Evolutionary conservation across 2,888 invertebrate genomes (phyloP).

Genomic region (Drosophila trichaetosa): DNA sequence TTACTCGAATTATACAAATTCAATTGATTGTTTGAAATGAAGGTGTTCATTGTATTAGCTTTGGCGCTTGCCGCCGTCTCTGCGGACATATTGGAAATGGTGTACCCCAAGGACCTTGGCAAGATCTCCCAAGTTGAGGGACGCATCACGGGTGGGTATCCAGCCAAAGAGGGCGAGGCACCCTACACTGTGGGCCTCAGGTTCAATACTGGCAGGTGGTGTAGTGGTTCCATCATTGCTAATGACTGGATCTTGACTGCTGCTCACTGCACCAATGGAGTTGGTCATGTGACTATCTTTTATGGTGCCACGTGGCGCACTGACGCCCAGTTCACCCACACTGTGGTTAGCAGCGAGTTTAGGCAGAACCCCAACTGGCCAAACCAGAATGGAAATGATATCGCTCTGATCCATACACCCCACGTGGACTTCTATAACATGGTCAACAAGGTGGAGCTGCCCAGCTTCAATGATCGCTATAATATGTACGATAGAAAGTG

Average conservation of each 20-base stretch:
- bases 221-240: constrained; percentile 72
- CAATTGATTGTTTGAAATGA: constrained; percentile 16
- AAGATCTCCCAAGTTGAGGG: constrained; percentile 23
- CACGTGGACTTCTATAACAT: constrained; percentile 42
- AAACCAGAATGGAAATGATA: constrained; percentile 59
- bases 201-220: constrained; percentile 62
- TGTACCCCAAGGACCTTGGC: constrained; percentile 33
- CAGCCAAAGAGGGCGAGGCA: constrained; percentile 62
- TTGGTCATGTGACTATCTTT: constrained; percentile 61
- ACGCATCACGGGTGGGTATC: constrained; percentile 66
- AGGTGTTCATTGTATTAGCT: constrained; percentile 31
- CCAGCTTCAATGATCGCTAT: constrained; percentile 44
- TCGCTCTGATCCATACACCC: constrained; percentile 71
- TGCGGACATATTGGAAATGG: constrained; percentile 32
- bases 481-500: constrained; percentile 74
- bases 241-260: constrained; percentile 67
- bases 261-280: constrained; percentile 52
- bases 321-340: constrained; percentile 60
- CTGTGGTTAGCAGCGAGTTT: constrained; percentile 47
- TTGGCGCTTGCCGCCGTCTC: constrained; percentile 27
- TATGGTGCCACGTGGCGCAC: constrained; percentile 65
- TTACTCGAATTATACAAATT: not conserved
- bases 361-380: constrained; percentile 59
- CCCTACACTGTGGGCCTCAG: constrained; percentile 76
- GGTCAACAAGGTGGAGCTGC: constrained; percentile 58